Evolutionary conservation across 2,888 invertebrate genomes (phyloP).

Genomic region (Eucriotettix oculatus): DNA sequence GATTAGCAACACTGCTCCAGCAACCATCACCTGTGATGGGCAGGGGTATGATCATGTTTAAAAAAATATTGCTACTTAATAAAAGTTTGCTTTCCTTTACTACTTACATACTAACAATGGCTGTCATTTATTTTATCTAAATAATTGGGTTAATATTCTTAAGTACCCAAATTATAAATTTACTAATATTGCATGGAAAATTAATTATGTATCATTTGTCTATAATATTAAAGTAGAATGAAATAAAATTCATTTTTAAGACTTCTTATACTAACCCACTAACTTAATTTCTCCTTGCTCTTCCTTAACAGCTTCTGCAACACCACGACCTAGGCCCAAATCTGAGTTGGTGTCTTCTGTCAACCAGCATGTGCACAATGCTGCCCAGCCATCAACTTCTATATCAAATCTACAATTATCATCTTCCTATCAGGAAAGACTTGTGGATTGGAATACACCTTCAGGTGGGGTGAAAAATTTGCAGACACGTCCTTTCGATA

Average conservation of each 20-base stretch:
- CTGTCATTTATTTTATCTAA: too few relatives aligned
- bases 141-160: too few relatives aligned
- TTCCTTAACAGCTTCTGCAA: background rate
- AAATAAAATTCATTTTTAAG: too few relatives aligned
- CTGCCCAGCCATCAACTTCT: background rate
- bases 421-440: slow-evolving; percentile 21
- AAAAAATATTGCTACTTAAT: background rate
- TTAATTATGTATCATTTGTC: too few relatives aligned
- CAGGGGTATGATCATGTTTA: slow-evolving; percentile 41
- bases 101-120: background rate
- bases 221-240: too few relatives aligned
- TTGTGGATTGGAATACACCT: slow-evolving; percentile 22
- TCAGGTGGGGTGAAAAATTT: slow-evolving; percentile 19
- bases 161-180: too few relatives aligned
- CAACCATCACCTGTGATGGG: slow-evolving; percentile 75
- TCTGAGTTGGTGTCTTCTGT: slow-evolving; percentile 6
- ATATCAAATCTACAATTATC: slow-evolving; percentile 14
- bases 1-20: slow-evolving; percentile 78
- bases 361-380: background rate
- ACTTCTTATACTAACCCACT: background rate
- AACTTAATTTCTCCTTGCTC: background rate
- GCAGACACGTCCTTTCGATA: too few relatives aligned
- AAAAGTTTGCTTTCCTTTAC: background rate
- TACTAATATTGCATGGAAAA: too few relatives aligned
- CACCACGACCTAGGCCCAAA: slow-evolving; percentile 7